Evolutionary conservation across 2,797 vertebrate genomes (phyloP).

Genomic region (Chelidonichthys spinosus): DNA sequence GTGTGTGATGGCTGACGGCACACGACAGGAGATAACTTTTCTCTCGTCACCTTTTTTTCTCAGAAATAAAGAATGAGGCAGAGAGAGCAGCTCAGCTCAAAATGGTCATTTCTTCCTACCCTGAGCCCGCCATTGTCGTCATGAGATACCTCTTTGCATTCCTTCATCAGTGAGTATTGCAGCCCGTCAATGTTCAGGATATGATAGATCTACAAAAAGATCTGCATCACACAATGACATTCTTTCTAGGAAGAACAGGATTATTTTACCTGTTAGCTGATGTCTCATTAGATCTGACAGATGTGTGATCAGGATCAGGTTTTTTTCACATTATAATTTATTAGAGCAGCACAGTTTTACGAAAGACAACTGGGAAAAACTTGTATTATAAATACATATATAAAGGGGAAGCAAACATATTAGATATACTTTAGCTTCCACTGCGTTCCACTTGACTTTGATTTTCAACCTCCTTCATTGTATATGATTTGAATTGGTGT

Average conservation of each 20-base stretch:
- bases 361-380: not conserved
- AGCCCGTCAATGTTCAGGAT: not conserved
- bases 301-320: not conserved
- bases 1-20: not conserved
- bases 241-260: not conserved
- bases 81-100: conserved; percentile 84
- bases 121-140: conserved; percentile 80
- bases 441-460: too few relatives aligned
- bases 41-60: not conserved
- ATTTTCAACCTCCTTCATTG: not conserved
- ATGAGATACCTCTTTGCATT: conserved; percentile 94
- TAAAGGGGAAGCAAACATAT: not conserved
- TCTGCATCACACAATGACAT: not conserved
- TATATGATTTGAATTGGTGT: not conserved
- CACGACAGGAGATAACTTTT: not conserved
- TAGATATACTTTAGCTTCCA: too few relatives aligned
- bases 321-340: not conserved
- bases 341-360: not conserved
- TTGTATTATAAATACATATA: too few relatives aligned
- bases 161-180: conserved; percentile 90
- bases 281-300: not conserved
- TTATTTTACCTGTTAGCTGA: not conserved
- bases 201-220: not conserved
- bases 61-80: conserved; percentile 85
- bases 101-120: conserved; percentile 81